Percentiles rank a stretch among this genome's conserved stretches.
Evolutionary conservation across 2,113 vertebrate genomes (phyloP).

Genomic region (Lepus europaeus): DNA sequence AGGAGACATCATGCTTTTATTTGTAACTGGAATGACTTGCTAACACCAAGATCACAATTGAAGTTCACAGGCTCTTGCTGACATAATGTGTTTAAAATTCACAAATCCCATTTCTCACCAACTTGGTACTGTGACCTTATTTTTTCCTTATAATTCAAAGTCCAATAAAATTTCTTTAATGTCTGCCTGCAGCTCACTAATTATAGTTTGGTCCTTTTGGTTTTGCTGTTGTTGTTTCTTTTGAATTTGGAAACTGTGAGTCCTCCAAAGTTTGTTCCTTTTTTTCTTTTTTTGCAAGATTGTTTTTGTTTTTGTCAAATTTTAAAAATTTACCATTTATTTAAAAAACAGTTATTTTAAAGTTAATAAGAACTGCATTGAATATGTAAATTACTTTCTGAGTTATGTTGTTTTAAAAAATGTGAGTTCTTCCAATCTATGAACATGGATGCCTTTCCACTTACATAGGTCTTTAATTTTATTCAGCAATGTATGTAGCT

Average conservation of each 20-base stretch:
- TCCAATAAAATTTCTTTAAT: neutral
- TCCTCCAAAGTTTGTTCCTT: too few species aligned
- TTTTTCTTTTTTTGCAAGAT: too few species aligned
- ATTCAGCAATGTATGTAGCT: neutral
- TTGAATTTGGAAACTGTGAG: neutral
- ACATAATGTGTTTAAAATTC: constrained; percentile 1
- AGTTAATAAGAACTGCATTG: neutral
- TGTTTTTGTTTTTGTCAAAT: neutral
- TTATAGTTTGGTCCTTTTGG: too few species aligned
- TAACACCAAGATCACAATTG: neutral
- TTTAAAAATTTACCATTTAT: neutral
- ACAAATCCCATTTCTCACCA: neutral
- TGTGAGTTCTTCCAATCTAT: neutral
- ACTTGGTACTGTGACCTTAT: neutral
- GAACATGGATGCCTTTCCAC: neutral
- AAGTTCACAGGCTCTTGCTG: neutral
- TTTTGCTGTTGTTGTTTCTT: neutral
- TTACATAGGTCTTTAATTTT: neutral
- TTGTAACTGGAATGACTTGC: neutral
- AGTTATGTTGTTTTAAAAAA: neutral
- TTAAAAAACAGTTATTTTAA: too few species aligned
- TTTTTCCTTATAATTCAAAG: constrained; percentile 12
- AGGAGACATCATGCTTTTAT: neutral
- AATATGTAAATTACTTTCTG: neutral
- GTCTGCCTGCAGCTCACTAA: too few species aligned